A percentile compares a stretch with the other conserved stretches of the same genome.
Evolutionary conservation across 2,113 vertebrate genomes (phyloP).

Genomic region (Motacilla tschutschensis): DNA sequence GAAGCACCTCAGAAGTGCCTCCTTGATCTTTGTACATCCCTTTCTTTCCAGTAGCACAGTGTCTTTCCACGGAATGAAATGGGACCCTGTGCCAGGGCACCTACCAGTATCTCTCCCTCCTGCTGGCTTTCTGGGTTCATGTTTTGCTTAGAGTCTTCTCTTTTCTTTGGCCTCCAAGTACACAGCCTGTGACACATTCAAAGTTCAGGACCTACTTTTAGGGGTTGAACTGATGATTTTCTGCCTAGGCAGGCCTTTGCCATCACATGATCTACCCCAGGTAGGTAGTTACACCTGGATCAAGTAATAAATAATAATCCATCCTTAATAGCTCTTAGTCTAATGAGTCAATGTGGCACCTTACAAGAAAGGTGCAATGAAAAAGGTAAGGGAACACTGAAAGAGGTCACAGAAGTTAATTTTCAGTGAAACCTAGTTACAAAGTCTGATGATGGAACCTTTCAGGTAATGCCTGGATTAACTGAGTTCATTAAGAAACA

Average conservation of each 20-base stretch:
- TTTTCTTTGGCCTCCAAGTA: neutral
- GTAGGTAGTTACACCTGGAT: neutral
- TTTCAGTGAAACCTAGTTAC: neutral
- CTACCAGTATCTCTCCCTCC: neutral
- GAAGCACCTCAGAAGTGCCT: neutral
- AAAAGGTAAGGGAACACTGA: neutral
- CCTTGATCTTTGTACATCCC: neutral
- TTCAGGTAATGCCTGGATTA: neutral
- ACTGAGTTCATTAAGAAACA: slow-evolving; percentile 5
- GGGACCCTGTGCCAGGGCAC: neutral
- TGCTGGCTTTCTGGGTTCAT: neutral
- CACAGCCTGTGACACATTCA: neutral
- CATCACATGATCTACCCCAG: neutral
- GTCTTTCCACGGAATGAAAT: neutral
- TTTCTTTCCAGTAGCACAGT: neutral
- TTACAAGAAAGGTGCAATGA: neutral
- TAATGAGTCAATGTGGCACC: neutral
- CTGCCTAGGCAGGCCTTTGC: neutral
- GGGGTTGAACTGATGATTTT: neutral
- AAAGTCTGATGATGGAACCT: neutral
- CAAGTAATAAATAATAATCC: neutral
- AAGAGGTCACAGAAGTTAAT: neutral
- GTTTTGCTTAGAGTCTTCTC: neutral
- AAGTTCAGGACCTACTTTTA: neutral
- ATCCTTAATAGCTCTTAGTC: neutral